phyloP scores from a whole-genome alignment of 1,140 invertebrate species.

The Danaus plexippus region DNA sequence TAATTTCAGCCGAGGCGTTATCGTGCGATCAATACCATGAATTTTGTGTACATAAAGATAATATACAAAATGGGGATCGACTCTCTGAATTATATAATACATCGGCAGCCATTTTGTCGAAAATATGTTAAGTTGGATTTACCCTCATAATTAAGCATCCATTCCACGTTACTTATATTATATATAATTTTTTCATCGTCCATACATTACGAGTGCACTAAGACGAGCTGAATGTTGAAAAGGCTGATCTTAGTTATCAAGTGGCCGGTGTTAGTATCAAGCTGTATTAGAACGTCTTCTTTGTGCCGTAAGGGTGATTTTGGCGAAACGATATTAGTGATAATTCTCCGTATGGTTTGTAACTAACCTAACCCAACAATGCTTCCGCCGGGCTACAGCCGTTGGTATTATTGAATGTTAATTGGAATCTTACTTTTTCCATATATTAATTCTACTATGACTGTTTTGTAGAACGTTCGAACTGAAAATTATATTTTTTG shows the following conservation, averaged over 20 bases:
- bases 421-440: no score
- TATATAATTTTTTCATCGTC: no score
- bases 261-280: no score
- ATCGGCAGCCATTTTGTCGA: slow-evolving; percentile 20
- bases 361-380: slow-evolving; percentile 21
- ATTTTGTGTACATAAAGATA: slow-evolving; percentile 31
- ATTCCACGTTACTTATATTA: no score
- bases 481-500: no score
- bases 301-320: slow-evolving; percentile 8
- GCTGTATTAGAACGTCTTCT: neutral
- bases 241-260: no score
- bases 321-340: neutral
- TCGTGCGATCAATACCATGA: slow-evolving; percentile 42
- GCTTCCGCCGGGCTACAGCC: no score
- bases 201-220: no score
- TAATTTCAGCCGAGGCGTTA: slow-evolving; percentile 48
- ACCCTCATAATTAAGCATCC: neutral
- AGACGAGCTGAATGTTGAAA: no score
- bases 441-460: no score
- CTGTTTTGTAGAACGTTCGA: no score
- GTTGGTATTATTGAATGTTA: no score
- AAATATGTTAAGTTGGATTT: slow-evolving; percentile 7
- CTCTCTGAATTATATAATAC: slow-evolving; percentile 18
- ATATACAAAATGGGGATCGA: slow-evolving; percentile 22
- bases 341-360: slow-evolving; percentile 4